phyloP scores from a whole-genome alignment of 2,113 vertebrate genomes.

The Ibidorhyncha struthersii region DNA sequence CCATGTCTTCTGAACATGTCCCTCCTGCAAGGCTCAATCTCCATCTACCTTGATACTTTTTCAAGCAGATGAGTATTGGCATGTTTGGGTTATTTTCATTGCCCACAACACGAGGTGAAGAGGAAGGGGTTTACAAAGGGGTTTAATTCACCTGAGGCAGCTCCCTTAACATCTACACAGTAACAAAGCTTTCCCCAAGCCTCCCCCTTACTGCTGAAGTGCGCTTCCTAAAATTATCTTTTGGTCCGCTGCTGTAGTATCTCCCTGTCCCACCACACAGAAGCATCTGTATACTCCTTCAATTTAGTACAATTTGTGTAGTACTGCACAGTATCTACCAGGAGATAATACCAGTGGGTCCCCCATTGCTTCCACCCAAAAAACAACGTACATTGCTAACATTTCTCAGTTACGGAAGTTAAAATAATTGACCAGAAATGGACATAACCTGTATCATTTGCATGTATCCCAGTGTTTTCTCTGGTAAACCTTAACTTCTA shows the following conservation, averaged over 20 bases:
- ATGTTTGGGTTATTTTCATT: not conserved
- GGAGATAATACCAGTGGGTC: not conserved
- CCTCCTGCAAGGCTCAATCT: not conserved
- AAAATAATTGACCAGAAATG: not conserved
- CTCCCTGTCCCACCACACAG: not conserved
- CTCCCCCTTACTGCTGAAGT: not conserved
- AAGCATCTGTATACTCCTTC: not conserved
- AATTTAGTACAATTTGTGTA: not conserved
- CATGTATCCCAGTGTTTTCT: not conserved
- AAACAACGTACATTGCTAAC: not conserved
- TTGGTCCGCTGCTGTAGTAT: not conserved
- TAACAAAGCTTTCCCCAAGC: not conserved
- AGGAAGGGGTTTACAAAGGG: not conserved
- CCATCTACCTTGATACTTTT: not conserved
- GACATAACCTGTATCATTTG: not conserved
- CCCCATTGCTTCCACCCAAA: not conserved
- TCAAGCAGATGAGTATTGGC: not conserved
- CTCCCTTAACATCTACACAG: not conserved
- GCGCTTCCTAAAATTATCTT: not conserved
- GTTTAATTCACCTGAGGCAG: not conserved
- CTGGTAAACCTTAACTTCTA: not conserved
- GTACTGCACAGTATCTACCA: not conserved
- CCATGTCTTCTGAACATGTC: not conserved
- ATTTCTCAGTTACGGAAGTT: not conserved
- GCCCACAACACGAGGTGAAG: not conserved